Base-by-base conservation (phyloP, 2,113 vertebrate genomes). In the Numenius arquata region DNA sequence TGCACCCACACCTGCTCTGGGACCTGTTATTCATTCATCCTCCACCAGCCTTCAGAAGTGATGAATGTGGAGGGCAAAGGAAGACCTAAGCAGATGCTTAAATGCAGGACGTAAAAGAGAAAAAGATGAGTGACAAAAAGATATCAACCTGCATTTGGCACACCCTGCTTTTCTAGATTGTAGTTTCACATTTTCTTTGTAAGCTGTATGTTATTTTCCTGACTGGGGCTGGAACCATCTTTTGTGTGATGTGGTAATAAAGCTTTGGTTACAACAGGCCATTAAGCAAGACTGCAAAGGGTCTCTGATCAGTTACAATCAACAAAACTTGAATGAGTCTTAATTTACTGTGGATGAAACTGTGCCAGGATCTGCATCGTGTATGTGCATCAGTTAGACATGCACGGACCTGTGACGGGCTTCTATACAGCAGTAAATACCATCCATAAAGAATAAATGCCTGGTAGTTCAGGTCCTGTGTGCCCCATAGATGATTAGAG, bases 201-300 rank as follows among this genome's bases (percentile, higher is more conserved):
- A 84, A 93, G 36, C 56, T 29, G 9, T n/a, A 40, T 72, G 47
- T 41, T 90, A 68, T 88, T 96, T 84, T 84, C 76, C 61, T 85
- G 52, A 53, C 40, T 65, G 76, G 36, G 65, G 48, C 27, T 90
- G 67, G 81, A 72, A 83, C 43, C 11, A 6, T 90, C 71, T 88
- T 94, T 77, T 74, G 59, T 63, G 40, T 79, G 70, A 85, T 89
- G 90, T 87, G 61, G 70, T 58, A 87, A 89, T 38, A 87, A 78
- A 85, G 76, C 48, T 78, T 84, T 45, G 72, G 66, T 84, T 90
- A 66, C 76, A 93, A 92, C 75, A 93, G 76, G 62, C 66, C 61
- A 85, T 85, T 87, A 95, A 78, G 92, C 88, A 94, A 88, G 85
- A 68, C 70, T 94, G 93, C 10, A 94, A 93, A 92, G 79, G 93